A percentile compares a stretch with the other conserved stretches of the same genome.
Evolutionary conservation across 2,888 invertebrate genomes (phyloP).

Genomic region (Ophion costatus): DNA sequence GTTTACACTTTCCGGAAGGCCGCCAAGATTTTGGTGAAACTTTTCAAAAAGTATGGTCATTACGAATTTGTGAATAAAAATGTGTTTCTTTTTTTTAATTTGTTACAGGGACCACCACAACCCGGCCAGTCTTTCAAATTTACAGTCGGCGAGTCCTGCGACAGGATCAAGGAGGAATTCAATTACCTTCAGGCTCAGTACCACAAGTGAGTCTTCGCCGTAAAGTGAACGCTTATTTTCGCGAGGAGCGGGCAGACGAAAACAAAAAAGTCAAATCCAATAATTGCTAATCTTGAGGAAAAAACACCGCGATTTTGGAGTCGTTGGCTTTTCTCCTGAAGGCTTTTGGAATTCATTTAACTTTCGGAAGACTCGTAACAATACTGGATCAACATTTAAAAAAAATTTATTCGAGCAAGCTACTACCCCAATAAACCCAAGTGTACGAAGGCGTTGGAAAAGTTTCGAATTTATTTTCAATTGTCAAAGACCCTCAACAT

Average conservation of each 20-base stretch:
- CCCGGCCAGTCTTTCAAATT: constrained; percentile 97
- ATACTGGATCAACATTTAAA: neutral
- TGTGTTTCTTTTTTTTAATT: constrained; percentile 23
- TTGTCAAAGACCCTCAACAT: too few relatives aligned
- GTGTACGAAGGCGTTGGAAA: neutral
- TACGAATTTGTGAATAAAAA: neutral
- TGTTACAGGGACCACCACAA: constrained; percentile 91
- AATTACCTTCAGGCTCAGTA: constrained; percentile 97
- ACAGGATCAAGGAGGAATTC: constrained; percentile 98
- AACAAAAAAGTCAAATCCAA: neutral
- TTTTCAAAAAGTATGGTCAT: neutral
- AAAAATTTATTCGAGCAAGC: too few relatives aligned
- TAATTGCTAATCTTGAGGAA: neutral
- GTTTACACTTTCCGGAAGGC: neutral
- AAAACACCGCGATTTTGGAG: neutral
- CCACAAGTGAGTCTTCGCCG: constrained; percentile 47
- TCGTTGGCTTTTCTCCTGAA: neutral
- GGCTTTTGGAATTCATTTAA: too few relatives aligned
- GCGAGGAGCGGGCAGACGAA: neutral
- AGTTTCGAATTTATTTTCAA: neutral
- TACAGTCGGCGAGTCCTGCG: constrained; percentile 96
- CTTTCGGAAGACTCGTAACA: too few relatives aligned
- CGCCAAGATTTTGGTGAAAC: neutral
- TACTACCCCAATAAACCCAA: too few relatives aligned
- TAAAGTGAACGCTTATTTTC: neutral